Base-by-base conservation (phyloP, 2,113 vertebrate species). In the Notothenia rossii region DNA sequence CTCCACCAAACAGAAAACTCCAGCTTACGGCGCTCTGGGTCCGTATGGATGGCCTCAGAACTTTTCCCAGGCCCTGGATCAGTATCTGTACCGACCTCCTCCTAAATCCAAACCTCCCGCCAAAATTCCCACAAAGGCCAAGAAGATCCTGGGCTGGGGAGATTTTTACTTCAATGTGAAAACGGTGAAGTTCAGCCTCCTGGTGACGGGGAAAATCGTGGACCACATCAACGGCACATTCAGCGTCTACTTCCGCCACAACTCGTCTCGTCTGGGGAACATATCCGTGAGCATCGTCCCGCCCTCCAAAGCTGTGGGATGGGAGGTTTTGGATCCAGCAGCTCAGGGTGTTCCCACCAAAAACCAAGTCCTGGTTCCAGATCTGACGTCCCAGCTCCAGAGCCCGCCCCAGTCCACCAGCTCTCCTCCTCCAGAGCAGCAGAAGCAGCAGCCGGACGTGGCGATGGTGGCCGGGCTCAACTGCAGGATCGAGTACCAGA, bases 211-310 rank as follows among this genome's bases (percentile, higher is more conserved):
- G 7, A 96, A 96, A 56, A 95, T 96, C 0, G 95, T 96, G 3
- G 95, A 96, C 82, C 95, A 96, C 54, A 93, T 94, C 81, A 95
- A 96, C 3, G 95, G 95, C 3, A 95, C 95, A 0, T 95, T 96
- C 80, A 94, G 95, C 1, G 94, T 96, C 68, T 95, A 95, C 85
- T 96, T 96, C 89, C 93, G 95, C 3, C 95, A 96, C 85, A 96
- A 96, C 71, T 95, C 95, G 1, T 94, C 95, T 29, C 91, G 92
- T 10, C 71, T 94, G 46, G 95, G 95, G 12, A 96, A 96, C 85
- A 93, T 96, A 54, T 94, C 95, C 0, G 94, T 96, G 56, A 96
- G 95, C 86, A 93, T 96, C 3, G 95, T 95, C 6, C 94, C 95
- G 0, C 95, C 95, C 2, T 94, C 94, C 81, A 94, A 95, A 86